These are phyloP conservation scores for Nesogale talazaci DNA, from an alignment of 2,113 vertebrate genomes.

Conservation along the genomic window DNA sequence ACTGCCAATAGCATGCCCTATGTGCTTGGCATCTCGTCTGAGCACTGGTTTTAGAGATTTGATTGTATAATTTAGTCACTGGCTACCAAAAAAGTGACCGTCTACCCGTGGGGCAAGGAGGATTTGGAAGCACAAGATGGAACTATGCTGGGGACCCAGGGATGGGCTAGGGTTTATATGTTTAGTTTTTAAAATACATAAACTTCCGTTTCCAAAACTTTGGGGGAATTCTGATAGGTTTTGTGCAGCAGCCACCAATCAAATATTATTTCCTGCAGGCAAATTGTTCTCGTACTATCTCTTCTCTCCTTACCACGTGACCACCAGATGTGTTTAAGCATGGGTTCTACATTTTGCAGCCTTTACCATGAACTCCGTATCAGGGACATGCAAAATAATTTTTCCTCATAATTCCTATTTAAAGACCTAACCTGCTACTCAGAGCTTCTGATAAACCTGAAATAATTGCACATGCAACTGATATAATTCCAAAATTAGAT, in stretches of 20 bases:
- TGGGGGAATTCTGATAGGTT: neutral
- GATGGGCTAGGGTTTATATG: neutral
- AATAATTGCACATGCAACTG: neutral
- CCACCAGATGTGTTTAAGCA: neutral
- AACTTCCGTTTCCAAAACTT: neutral
- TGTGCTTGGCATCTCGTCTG: constrained; percentile 70
- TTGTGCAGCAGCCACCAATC: neutral
- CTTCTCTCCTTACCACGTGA: neutral
- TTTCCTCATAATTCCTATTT: constrained; percentile 52
- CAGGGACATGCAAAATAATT: constrained; percentile 38
- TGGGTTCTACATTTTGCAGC: neutral
- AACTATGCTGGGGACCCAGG: neutral
- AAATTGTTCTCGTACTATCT: neutral
- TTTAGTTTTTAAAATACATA: constrained; percentile 5
- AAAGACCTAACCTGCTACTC: constrained; percentile 3
- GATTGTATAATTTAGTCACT: constrained; percentile 66
- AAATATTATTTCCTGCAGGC: neutral
- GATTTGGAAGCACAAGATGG: neutral
- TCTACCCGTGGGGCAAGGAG: neutral
- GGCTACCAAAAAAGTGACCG: constrained; percentile 64
- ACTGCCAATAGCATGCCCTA: constrained; percentile 70
- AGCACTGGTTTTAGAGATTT: constrained; percentile 56
- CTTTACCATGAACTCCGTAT: constrained; percentile 16
- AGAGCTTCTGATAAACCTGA: constrained; percentile 6
- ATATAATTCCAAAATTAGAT: constrained; percentile 15